phyloP scores from a whole-genome alignment of 2,888 invertebrate genomes.

The Drosophila yooni region DNA sequence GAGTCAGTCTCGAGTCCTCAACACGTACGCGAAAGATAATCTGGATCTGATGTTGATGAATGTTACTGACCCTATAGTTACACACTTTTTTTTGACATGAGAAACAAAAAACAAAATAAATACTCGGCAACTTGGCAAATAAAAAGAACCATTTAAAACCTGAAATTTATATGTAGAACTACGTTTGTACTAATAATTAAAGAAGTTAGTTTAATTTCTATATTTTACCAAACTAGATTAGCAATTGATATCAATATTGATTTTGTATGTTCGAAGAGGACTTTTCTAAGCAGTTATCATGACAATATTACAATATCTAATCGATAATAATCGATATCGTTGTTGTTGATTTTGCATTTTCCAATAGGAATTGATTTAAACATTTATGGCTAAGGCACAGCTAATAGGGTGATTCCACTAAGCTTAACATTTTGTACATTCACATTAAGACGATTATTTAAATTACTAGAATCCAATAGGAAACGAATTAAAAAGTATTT shows the following conservation, averaged over 20 bases:
- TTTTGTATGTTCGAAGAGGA: not conserved
- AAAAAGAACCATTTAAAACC: not conserved
- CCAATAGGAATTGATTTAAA: not conserved
- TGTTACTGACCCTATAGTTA: slow-evolving; percentile 10
- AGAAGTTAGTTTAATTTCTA: not conserved
- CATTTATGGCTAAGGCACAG: not conserved
- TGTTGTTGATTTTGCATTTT: not conserved
- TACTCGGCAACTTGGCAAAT: not conserved
- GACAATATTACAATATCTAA: not conserved
- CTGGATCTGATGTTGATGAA: slow-evolving; percentile 2
- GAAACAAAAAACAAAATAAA: not conserved
- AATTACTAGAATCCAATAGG: not conserved
- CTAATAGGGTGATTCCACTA: not conserved
- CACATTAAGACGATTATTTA: too few species aligned
- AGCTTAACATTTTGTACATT: too few species aligned
- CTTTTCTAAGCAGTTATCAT: not conserved
- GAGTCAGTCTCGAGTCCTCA: not conserved
- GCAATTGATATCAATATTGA: not conserved
- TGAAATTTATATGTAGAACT: not conserved
- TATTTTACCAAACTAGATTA: not conserved
- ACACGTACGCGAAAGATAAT: slow-evolving; percentile 11
- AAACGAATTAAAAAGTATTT: not conserved
- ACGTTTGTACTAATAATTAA: not conserved
- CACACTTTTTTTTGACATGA: not conserved
- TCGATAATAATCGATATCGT: slow-evolving; percentile 1